Conservation (phyloP, 2,888 invertebrate genomes). For the Oxystoma pomonae region DNA sequence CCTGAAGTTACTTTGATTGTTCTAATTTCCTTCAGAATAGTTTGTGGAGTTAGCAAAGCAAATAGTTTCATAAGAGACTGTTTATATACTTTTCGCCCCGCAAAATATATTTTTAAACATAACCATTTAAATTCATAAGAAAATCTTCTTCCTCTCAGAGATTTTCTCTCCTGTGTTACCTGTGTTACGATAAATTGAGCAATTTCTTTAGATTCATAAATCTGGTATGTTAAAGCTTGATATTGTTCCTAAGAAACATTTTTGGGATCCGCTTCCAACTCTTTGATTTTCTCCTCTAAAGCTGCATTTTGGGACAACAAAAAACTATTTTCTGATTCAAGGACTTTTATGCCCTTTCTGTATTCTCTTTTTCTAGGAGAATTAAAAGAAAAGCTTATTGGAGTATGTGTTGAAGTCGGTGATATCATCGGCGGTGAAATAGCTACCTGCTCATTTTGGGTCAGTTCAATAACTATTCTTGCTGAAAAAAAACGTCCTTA, state of each 20-base stretch:
- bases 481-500: background rate
- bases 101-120: background rate
- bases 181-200: background rate
- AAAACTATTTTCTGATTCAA: background rate
- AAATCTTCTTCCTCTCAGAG: background rate
- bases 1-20: background rate
- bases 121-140: background rate
- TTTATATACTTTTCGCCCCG: background rate
- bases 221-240: background rate
- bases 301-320: background rate
- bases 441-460: background rate
- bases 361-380: background rate
- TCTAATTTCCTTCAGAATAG: conserved; percentile 3
- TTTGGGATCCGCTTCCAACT: background rate
- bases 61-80: background rate
- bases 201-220: background rate
- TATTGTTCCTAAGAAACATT: background rate
- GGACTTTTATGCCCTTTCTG: background rate
- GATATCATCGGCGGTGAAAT: background rate
- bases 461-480: background rate
- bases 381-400: background rate
- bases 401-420: background rate
- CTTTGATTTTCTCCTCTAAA: background rate
- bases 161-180: background rate
- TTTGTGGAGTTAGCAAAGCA: background rate